A percentile compares a stretch with the other conserved stretches of the same genome.
These are phyloP conservation scores for Eilema griseolum DNA, from an alignment of 2,888 invertebrate genomes.

Conservation along the genomic window DNA sequence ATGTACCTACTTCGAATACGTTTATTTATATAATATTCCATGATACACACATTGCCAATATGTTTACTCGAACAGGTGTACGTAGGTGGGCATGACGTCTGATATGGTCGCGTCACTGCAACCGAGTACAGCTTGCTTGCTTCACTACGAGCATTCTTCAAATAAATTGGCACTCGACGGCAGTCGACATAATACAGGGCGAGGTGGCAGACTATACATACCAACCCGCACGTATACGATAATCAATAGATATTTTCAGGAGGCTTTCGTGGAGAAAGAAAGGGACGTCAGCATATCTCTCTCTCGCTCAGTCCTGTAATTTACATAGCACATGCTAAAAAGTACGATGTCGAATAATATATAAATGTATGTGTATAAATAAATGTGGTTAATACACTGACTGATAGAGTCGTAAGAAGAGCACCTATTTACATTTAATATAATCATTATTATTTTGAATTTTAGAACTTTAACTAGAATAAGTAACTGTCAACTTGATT, in stretches of 20 bases:
- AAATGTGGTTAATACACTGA: constrained; percentile 23
- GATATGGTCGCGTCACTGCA: constrained; percentile 56
- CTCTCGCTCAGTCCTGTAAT: constrained; percentile 79
- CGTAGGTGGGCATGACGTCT: constrained; percentile 62
- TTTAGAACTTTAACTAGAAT: too few relatives aligned
- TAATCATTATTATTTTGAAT: too few relatives aligned
- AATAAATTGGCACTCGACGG: constrained; percentile 84
- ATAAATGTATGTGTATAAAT: too few relatives aligned
- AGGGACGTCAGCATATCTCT: constrained; percentile 66
- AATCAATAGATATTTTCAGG: constrained; percentile 87
- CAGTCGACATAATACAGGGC: constrained; percentile 78
- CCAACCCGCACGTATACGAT: constrained; percentile 80
- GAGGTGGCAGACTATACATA: constrained; percentile 76
- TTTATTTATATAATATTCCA: constrained; percentile 58
- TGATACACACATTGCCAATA: constrained; percentile 54
- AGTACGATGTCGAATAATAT: constrained; percentile 52
- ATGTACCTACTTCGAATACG: constrained; percentile 33
- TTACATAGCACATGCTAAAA: constrained; percentile 70
- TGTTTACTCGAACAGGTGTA: constrained; percentile 58
- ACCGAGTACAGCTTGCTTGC: constrained; percentile 40
- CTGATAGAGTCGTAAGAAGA: background rate
- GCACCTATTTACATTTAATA: too few relatives aligned
- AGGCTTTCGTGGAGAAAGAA: constrained; percentile 82
- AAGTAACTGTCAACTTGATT: too few relatives aligned
- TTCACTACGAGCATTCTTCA: constrained; percentile 72